Percentiles rank a stretch among this genome's conserved stretches.
These are phyloP conservation scores for Scarus forsteni DNA, from an alignment of 2,797 vertebrate species.

Conservation along the genomic window DNA sequence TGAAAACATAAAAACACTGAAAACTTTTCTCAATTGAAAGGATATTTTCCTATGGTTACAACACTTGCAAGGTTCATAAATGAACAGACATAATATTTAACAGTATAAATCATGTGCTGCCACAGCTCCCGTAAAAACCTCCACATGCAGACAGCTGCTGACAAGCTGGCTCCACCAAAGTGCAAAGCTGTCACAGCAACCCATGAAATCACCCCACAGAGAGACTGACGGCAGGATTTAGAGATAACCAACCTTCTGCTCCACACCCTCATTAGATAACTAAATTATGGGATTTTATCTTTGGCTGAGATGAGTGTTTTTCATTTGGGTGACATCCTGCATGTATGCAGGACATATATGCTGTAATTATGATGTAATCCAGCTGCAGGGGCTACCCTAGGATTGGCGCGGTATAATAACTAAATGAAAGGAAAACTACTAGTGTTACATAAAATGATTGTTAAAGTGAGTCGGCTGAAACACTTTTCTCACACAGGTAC, in stretches of 20 bases:
- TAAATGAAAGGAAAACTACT: neutral
- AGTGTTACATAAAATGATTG: neutral
- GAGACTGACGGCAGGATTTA: constrained; percentile 39
- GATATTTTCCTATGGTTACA: too few species aligned
- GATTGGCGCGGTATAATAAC: neutral
- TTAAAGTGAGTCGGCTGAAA: neutral
- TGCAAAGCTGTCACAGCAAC: constrained; percentile 45
- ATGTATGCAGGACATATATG: constrained; percentile 36
- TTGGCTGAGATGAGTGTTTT: constrained; percentile 44
- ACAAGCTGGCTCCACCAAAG: constrained; percentile 27
- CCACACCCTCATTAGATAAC: constrained; percentile 51
- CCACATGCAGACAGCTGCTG: constrained; percentile 46
- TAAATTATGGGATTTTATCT: constrained; percentile 58
- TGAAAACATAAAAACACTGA: too few species aligned
- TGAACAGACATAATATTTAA: neutral
- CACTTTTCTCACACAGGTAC: neutral
- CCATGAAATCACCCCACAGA: constrained; percentile 36
- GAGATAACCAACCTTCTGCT: constrained; percentile 38
- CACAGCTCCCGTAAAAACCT: constrained; percentile 16
- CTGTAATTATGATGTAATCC: constrained; percentile 41
- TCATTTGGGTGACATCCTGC: constrained; percentile 58
- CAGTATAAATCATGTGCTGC: neutral
- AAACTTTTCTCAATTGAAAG: too few species aligned
- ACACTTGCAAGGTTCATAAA: neutral
- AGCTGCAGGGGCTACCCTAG: constrained; percentile 12